Conservation (phyloP, 2,113 vertebrate species). For the human region GRCh38 chrX:11005001-11005500, state of each 20-base stretch:
- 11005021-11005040: not conserved
- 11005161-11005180: not conserved
- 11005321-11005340: not conserved
- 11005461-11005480: not conserved
- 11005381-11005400: conserved; percentile 13
- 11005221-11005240: not conserved
- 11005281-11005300: not conserved
- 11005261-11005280: conserved; percentile 38
- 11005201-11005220: not conserved
- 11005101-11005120: not conserved
- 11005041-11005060: not conserved
- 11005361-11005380: conserved; percentile 1
- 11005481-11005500: not conserved
- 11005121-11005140: not conserved
- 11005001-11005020: too few species aligned
- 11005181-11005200: conserved; percentile 6
- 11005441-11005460: not conserved
- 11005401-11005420: not conserved
- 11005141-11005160: not conserved
- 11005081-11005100: not conserved
- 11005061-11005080: not conserved
- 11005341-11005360: conserved; percentile 39
- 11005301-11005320: not conserved
- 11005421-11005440: conserved; percentile 11
- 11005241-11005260: not conserved